These are phyloP conservation scores for Oplegnathus fasciatus DNA, from an alignment of 2,113 vertebrate species.

Conservation along the genomic window DNA sequence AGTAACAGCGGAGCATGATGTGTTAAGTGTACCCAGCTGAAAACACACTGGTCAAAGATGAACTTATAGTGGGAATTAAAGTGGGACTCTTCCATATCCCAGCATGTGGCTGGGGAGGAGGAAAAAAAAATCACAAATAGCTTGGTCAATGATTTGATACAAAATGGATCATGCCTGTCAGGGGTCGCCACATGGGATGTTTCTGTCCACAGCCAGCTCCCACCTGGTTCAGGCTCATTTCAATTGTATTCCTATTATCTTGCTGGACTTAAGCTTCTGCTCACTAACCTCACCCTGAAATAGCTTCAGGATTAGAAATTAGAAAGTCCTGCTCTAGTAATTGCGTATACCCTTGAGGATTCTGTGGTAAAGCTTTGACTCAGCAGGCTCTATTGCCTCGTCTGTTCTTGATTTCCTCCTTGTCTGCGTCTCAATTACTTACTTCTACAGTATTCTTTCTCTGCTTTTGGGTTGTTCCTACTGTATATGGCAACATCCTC, in stretches of 20 bases:
- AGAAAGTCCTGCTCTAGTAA: conserved; percentile 6
- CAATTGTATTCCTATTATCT: background rate
- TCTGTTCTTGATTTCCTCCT: background rate
- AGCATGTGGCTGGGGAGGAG: background rate
- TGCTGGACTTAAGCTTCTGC: background rate
- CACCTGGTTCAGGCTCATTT: background rate
- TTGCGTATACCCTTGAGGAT: background rate
- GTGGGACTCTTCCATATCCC: background rate
- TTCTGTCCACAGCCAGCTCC: background rate
- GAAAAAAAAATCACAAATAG: background rate
- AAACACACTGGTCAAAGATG: conserved; percentile 20
- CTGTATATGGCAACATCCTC: background rate
- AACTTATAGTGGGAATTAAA: conserved; percentile 11
- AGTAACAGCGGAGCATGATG: conserved; percentile 4
- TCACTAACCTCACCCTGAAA: conserved; percentile 1
- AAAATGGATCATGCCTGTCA: conserved; percentile 11
- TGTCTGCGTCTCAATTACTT: background rate
- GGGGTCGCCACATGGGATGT: background rate
- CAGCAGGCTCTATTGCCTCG: background rate
- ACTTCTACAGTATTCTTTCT: background rate
- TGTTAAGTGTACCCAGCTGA: background rate
- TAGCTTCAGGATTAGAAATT: background rate
- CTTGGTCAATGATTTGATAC: conserved; percentile 25
- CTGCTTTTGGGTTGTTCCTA: background rate
- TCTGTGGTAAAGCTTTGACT: background rate